Evolutionary conservation across 1,140 invertebrate species (phyloP), one percentile per base, ranked within the genome.

Genomic region (Orius insidiosus): DNA sequence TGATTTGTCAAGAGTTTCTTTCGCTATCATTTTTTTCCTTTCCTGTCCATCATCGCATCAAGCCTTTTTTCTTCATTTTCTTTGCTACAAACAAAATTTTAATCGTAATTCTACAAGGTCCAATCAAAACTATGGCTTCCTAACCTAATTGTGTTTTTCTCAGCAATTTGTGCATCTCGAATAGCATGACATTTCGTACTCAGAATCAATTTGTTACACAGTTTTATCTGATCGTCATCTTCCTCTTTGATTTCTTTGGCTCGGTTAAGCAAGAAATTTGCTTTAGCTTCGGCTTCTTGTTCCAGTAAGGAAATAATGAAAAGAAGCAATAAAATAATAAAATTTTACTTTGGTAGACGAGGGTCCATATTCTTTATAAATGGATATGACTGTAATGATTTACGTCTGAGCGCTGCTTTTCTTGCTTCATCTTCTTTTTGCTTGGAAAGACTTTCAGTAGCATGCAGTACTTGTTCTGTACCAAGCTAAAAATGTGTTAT

Each of bases 171-270:
- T 2, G 76, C 75, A 52, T 81, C 78, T 46, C 80, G 59, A 8
- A 85, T 76, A 0, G 76, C 72, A 48, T 78, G 69, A 54, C 80
- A 80, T 55, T 82, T 81, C 1, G 74, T 73, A n/a, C 73, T 70
- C 10, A 81, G 56, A 38, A 80, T 76, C 37, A 80, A 59, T 31
- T 67, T 67, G 55, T 78, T 79, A 40, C 74, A 71, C 24, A 64
- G 63, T 56, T 79, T 73, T 9, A 80, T 70, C 55, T 79, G 72
- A 45, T 80, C 71, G 53, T 81, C 75, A 52, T 78, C 70, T 49
- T 74, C 68, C 19, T 69, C 55, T 42, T 65, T 56, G 13, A 71
- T 54, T 19, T 68, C 58, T 15, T 58, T 46, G 5, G 67, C 67
- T 43, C 67, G 57, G 18, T 66, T 58, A 0, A 68, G 54, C 1